These are phyloP conservation scores for Synergus umbraculus DNA, from an alignment of 2,888 invertebrate genomes.

Conservation along the genomic window DNA sequence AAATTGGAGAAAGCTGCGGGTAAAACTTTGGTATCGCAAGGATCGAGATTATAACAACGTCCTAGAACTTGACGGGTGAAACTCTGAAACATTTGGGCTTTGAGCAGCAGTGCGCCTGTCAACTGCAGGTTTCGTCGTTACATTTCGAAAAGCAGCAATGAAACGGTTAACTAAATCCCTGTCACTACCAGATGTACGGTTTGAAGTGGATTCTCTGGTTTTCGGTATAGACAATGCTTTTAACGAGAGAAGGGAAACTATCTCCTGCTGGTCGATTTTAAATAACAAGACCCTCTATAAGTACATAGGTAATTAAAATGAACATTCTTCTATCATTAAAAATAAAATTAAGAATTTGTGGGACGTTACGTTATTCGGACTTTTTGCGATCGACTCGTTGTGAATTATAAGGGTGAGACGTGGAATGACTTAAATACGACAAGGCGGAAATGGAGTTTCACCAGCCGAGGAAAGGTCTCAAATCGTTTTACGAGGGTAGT, in stretches of 20 bases:
- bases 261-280: background rate
- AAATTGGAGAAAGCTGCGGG: background rate
- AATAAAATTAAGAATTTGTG: background rate
- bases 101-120: constrained; percentile 63
- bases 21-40: background rate
- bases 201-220: background rate
- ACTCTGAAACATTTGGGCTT: constrained; percentile 29
- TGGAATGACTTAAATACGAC: constrained; percentile 61
- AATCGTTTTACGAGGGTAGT: constrained; percentile 74
- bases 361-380: constrained; percentile 22
- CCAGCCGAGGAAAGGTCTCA: constrained; percentile 63
- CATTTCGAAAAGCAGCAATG: constrained; percentile 75
- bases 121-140: constrained; percentile 72
- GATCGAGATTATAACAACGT: background rate
- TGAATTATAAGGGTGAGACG: constrained; percentile 43
- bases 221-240: background rate
- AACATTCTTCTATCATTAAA: background rate
- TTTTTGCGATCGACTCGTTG: constrained; percentile 55
- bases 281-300: no score
- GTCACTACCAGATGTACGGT: constrained; percentile 67
- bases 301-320: no score
- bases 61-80: background rate
- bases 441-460: constrained; percentile 58
- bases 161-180: constrained; percentile 76
- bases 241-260: background rate